Conservation (phyloP, 1,140 invertebrate species). For the Sminthurides bifidus region DNA sequence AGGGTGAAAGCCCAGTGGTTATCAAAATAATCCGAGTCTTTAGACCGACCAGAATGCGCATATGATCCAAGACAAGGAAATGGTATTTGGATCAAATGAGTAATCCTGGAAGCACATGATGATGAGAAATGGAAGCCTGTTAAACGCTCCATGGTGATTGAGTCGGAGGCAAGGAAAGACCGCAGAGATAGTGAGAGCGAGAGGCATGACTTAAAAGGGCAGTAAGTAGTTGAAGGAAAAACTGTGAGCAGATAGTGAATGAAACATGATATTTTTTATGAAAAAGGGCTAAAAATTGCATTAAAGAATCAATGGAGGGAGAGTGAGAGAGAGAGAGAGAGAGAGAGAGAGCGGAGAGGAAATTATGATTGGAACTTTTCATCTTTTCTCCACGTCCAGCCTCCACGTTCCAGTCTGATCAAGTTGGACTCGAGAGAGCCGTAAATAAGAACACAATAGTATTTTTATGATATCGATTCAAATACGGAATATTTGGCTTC, state of each 20-base stretch:
- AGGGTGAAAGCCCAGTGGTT: too few species aligned
- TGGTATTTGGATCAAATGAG: too few species aligned
- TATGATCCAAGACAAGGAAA: too few species aligned
- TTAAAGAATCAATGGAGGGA: constrained; percentile 26
- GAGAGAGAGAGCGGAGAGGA: too few species aligned
- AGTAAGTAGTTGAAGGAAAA: neutral
- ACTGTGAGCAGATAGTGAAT: constrained; percentile 12
- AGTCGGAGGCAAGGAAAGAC: neutral
- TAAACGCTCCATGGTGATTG: too few species aligned
- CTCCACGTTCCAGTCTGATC: constrained; percentile 24
- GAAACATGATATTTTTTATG: constrained; percentile 29
- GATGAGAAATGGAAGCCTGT: too few species aligned
- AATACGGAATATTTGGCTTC: constrained; percentile 32
- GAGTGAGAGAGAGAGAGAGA: too few species aligned
- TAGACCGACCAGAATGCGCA: too few species aligned
- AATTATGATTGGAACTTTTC: constrained; percentile 29
- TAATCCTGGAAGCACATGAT: too few species aligned
- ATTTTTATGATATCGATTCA: constrained; percentile 32
- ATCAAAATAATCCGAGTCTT: too few species aligned
- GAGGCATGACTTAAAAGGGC: neutral
- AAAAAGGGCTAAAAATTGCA: constrained; percentile 25
- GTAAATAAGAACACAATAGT: constrained; percentile 33
- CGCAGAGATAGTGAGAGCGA: neutral
- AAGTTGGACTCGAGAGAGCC: constrained; percentile 30
- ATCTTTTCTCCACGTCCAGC: neutral